Conservation (phyloP, 2,888 invertebrate genomes). For the Stenchaetothrips biformis region DNA sequence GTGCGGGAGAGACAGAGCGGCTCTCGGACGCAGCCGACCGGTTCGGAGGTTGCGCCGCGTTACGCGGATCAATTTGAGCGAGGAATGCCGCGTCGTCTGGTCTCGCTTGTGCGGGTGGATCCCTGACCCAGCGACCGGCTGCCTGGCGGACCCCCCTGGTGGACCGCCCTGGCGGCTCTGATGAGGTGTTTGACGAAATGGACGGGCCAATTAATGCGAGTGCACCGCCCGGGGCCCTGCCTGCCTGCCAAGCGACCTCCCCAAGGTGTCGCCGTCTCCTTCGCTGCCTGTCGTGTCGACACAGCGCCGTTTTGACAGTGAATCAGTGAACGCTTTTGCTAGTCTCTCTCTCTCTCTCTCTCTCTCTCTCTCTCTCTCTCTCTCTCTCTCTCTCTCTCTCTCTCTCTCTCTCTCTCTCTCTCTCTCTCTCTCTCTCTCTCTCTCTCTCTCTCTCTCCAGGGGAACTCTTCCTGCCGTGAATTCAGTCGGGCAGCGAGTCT, state of each 20-base stretch:
- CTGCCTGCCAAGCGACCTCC: too few species aligned
- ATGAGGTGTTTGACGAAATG: too few species aligned
- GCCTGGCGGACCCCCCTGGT: neutral
- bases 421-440: too few species aligned
- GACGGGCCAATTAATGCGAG: too few species aligned
- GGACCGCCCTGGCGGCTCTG: neutral
- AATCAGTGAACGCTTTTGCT: too few species aligned
- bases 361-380: constrained; percentile 1
- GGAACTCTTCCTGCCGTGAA: neutral
- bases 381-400: neutral
- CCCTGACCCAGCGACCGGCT: neutral
- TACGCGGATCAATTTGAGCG: neutral
- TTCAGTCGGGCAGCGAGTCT: neutral
- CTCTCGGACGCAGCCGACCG: neutral
- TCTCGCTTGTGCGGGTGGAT: neutral
- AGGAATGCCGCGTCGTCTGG: neutral
- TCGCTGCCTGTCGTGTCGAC: too few species aligned
- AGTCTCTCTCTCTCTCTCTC: neutral
- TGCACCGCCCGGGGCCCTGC: too few species aligned
- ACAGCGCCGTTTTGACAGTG: too few species aligned
- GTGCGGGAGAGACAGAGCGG: neutral
- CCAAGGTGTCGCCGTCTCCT: too few species aligned
- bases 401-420: too few species aligned
- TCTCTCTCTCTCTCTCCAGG: too few species aligned
- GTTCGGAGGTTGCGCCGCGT: neutral